Conservation (phyloP, 2,113 vertebrate species). For the Aphelocoma coerulescens region DNA sequence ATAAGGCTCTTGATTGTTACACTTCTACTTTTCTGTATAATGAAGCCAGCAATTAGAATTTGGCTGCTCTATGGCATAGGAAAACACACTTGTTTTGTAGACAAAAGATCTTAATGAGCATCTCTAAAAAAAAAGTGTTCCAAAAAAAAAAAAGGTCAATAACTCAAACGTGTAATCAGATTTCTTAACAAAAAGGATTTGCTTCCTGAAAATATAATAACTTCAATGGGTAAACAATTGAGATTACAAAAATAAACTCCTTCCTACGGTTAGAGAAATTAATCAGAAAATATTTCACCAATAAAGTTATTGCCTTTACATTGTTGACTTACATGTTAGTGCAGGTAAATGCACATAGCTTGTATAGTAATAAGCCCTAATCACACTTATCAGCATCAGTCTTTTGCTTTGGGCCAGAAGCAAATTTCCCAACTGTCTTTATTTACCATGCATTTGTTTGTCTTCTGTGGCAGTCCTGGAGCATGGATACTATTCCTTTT, state of each 20-base stretch:
- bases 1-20: conserved; percentile 83
- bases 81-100: conserved; percentile 77
- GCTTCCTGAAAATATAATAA: conserved; percentile 38
- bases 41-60: conserved; percentile 82
- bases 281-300: background rate
- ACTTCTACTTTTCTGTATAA: conserved; percentile 79
- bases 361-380: background rate
- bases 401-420: background rate
- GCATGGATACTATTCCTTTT: background rate
- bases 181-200: conserved; percentile 56
- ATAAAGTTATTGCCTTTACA: background rate
- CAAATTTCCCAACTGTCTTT: background rate
- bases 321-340: background rate
- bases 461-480: background rate
- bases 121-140: background rate
- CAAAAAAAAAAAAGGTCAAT: conserved; percentile 60
- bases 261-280: background rate
- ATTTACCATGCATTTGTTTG: background rate
- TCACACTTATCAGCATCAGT: background rate
- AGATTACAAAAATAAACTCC: conserved; percentile 20
- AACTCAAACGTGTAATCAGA: conserved; percentile 78
- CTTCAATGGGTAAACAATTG: background rate
- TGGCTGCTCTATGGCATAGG: conserved; percentile 75
- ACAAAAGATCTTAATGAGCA: conserved; percentile 79
- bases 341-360: background rate